These are phyloP conservation scores for Mustelus asterias DNA, from an alignment of 2,113 vertebrate species.

Conservation along the genomic window DNA sequence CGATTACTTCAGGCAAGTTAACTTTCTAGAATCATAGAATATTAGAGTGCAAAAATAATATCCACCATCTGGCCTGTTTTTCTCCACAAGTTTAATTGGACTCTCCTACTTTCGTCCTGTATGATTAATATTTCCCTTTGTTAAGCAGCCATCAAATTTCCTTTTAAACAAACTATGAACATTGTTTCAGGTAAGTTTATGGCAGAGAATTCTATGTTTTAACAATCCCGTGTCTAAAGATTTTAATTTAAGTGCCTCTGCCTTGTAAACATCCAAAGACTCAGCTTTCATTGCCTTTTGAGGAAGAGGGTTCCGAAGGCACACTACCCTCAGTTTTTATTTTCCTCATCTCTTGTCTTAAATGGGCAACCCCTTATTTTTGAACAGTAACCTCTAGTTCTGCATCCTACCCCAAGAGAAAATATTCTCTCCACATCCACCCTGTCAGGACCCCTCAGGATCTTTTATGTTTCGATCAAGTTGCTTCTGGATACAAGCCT, in stretches of 20 bases:
- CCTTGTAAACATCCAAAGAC: no score
- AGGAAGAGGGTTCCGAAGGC: no score
- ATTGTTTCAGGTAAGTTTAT: background rate
- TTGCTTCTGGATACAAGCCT: no score
- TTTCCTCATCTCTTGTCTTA: no score
- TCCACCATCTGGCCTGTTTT: background rate
- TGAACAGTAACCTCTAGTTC: no score
- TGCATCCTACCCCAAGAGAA: no score
- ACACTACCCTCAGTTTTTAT: no score
- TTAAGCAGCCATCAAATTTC: background rate
- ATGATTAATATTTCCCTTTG: background rate
- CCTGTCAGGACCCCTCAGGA: no score
- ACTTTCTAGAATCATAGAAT: background rate
- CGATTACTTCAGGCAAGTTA: slow-evolving; percentile 62
- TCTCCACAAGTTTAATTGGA: background rate
- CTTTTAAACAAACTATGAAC: background rate
- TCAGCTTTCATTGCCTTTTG: no score
- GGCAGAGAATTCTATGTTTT: background rate
- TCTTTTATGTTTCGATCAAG: no score
- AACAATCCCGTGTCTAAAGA: background rate
- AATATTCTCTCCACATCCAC: no score
- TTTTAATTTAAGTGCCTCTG: background rate
- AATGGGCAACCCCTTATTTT: no score
- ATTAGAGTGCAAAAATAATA: background rate
- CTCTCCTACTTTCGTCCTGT: background rate